A percentile compares a stretch with the other conserved stretches of the same genome.
Conservation (phyloP, 1,140 invertebrate species). For the Melitaea cinxia region DNA sequence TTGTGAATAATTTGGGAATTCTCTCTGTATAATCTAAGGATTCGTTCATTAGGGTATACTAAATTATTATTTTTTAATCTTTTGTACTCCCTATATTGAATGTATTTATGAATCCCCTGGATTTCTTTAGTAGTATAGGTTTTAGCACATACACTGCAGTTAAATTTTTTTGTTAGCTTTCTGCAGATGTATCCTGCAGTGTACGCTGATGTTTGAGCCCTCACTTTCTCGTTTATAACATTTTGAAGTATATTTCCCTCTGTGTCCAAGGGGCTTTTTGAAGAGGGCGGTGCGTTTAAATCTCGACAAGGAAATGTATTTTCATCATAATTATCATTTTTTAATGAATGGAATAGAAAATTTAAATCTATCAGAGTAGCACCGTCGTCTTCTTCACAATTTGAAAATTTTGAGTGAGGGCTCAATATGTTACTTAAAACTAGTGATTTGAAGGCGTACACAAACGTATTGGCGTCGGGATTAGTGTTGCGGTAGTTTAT, state of each 20-base stretch:
- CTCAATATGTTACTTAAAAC: not conserved
- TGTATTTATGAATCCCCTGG: not conserved
- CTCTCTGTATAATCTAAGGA: not conserved
- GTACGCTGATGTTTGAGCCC: not conserved
- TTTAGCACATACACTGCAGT: not conserved
- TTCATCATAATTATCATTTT: not conserved
- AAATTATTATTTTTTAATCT: not conserved
- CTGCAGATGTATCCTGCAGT: not conserved
- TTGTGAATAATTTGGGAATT: not conserved
- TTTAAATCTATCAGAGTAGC: not conserved
- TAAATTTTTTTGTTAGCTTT: not conserved
- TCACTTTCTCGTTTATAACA: not conserved
- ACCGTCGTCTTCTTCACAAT: not conserved
- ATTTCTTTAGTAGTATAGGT: not conserved
- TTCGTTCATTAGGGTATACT: not conserved
- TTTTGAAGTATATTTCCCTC: no score
- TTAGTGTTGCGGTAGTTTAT: slow-evolving; percentile 30
- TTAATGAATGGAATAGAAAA: not conserved
- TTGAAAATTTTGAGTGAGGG: not conserved
- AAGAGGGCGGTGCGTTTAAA: no score
- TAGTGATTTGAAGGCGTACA: slow-evolving; percentile 23
- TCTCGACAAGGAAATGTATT: not conserved
- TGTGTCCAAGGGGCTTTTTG: no score
- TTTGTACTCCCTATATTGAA: not conserved
- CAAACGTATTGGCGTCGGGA: slow-evolving; percentile 22